Evolutionary conservation across 2,113 vertebrate genomes (phyloP).

Genomic region (Notiomystis cincta): DNA sequence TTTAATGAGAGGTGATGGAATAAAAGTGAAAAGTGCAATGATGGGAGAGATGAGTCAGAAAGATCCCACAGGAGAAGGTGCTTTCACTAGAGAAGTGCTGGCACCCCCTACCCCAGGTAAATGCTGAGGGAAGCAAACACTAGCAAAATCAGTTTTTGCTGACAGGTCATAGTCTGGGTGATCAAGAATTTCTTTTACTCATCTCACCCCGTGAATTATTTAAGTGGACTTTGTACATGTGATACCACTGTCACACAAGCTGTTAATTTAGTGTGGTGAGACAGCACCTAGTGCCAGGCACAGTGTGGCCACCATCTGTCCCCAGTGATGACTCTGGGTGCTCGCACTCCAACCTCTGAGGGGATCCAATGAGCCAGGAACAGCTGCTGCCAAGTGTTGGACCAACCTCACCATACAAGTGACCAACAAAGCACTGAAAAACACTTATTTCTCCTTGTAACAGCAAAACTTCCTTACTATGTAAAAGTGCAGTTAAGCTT

Average conservation of each 20-base stretch:
- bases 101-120: background rate
- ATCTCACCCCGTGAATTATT: background rate
- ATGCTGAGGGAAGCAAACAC: background rate
- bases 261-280: background rate
- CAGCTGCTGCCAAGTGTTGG: background rate
- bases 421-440: background rate
- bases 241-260: background rate
- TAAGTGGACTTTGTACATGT: background rate
- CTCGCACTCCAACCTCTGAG: background rate
- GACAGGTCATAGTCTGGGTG: accelerated
- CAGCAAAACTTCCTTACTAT: background rate
- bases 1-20: background rate
- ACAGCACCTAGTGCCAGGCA: accelerated
- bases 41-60: background rate
- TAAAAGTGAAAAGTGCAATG: background rate
- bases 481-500: background rate
- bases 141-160: background rate
- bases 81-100: background rate
- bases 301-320: background rate
- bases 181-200: background rate
- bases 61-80: background rate
- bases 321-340: accelerated
- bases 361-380: background rate
- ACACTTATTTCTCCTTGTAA: background rate
- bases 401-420: background rate